Conservation (phyloP, 1,140 invertebrate genomes). For the Schlechtendalia chinensis region DNA sequence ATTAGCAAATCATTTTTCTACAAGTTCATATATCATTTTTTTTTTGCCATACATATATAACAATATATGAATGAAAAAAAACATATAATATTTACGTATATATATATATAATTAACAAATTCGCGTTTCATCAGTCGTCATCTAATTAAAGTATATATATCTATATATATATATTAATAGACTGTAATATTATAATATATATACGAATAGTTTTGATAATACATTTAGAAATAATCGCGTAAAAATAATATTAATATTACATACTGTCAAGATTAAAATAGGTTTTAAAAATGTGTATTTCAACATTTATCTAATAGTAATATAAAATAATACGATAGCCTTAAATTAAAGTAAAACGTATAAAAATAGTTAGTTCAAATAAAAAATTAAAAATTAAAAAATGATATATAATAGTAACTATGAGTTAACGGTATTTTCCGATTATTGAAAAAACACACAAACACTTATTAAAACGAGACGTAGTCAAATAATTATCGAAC, state of each 20-base stretch:
- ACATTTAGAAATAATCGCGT: neutral
- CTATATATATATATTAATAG: no score
- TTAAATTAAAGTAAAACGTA: no score
- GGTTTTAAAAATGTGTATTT: neutral
- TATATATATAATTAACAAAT: constrained; percentile 10
- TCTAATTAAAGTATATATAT: neutral
- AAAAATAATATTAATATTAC: neutral
- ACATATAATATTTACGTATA: neutral
- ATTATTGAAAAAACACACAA: no score
- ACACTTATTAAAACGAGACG: neutral
- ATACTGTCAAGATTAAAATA: neutral
- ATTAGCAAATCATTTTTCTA: no score
- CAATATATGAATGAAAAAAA: no score
- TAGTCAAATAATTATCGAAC: neutral
- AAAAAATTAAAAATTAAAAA: no score
- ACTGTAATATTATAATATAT: no score
- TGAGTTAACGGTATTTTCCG: no score
- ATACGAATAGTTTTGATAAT: neutral
- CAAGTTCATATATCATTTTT: no score
- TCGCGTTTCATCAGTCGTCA: constrained; percentile 2
- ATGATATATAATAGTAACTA: no score
- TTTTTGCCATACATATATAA: no score
- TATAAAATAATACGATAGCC: neutral
- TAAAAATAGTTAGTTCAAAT: no score
- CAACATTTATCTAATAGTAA: neutral